These are phyloP conservation scores for Myiozetetes cayanensis DNA, from an alignment of 2,113 vertebrate species.

Conservation along the genomic window DNA sequence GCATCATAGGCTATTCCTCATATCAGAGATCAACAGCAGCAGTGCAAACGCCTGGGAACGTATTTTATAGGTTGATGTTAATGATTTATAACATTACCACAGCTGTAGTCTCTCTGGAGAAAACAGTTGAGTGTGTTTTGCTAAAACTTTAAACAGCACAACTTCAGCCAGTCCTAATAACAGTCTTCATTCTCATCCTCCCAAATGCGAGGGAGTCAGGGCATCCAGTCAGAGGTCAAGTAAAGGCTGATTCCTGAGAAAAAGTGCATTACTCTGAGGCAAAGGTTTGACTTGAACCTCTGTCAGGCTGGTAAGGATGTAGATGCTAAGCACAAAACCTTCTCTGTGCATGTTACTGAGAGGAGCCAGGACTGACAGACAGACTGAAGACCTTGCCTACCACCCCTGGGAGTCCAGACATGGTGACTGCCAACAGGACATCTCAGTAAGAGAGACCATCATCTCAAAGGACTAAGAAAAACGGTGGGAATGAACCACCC, in stretches of 20 bases:
- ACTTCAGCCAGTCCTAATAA: neutral
- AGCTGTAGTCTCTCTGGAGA: neutral
- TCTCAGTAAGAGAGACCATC: neutral
- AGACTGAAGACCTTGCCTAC: neutral
- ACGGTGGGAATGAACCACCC: neutral
- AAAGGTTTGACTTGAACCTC: neutral
- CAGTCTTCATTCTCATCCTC: neutral
- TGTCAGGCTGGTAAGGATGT: neutral
- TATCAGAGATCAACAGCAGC: neutral
- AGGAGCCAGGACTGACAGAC: neutral
- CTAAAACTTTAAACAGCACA: conserved; percentile 20
- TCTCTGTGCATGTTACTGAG: neutral
- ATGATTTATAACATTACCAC: conserved; percentile 10
- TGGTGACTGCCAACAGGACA: neutral
- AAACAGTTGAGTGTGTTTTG: neutral
- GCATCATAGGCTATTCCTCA: neutral
- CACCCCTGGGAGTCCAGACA: neutral
- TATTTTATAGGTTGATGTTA: neutral
- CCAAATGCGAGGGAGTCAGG: neutral
- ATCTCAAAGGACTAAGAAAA: neutral
- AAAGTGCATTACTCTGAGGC: neutral
- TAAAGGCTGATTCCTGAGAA: neutral
- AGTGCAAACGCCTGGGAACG: neutral
- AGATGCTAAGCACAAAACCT: neutral
- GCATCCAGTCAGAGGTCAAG: neutral